phyloP scores from a whole-genome alignment of 2,113 vertebrate genomes.

The Gobius niger region DNA sequence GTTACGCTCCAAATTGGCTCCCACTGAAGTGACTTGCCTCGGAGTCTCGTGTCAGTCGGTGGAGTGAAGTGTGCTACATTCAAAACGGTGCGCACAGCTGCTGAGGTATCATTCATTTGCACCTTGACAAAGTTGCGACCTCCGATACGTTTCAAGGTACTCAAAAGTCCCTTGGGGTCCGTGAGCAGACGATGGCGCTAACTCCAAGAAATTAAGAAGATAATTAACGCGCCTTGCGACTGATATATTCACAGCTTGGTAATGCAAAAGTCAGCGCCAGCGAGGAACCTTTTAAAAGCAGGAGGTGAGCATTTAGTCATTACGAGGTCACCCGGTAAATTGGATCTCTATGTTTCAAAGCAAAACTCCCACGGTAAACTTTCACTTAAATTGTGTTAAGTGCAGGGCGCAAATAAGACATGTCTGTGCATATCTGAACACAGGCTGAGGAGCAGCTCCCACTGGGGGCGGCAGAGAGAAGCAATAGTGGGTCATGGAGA shows the following conservation, averaged over 20 bases:
- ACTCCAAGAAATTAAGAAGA: conserved; percentile 42
- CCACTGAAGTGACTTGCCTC: neutral
- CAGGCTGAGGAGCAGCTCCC: conserved; percentile 35
- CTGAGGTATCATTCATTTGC: conserved; percentile 51
- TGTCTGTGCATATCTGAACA: conserved; percentile 59
- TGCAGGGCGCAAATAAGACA: conserved; percentile 54
- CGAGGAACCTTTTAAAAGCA: conserved; percentile 1
- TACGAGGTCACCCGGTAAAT: conserved; percentile 22
- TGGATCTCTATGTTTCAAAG: conserved; percentile 3
- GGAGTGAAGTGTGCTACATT: conserved; percentile 9
- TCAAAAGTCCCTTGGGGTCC: conserved; percentile 46
- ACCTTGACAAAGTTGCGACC: conserved; percentile 56
- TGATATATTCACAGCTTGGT: conserved; percentile 44
- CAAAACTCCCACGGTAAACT: conserved; percentile 22
- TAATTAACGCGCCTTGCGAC: conserved; percentile 51
- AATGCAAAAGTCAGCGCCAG: conserved; percentile 12
- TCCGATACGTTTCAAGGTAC: conserved; percentile 51
- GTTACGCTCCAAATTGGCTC: neutral
- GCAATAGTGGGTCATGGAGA: neutral
- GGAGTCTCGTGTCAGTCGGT: conserved; percentile 5
- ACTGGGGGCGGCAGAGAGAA: conserved; percentile 16
- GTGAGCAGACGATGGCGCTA: conserved; percentile 31
- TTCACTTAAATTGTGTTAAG: conserved; percentile 57
- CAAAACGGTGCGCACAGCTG: conserved; percentile 36
- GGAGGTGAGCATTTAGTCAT: neutral